Conservation (phyloP, 2,888 invertebrate genomes). For the Aquatica leii region DNA sequence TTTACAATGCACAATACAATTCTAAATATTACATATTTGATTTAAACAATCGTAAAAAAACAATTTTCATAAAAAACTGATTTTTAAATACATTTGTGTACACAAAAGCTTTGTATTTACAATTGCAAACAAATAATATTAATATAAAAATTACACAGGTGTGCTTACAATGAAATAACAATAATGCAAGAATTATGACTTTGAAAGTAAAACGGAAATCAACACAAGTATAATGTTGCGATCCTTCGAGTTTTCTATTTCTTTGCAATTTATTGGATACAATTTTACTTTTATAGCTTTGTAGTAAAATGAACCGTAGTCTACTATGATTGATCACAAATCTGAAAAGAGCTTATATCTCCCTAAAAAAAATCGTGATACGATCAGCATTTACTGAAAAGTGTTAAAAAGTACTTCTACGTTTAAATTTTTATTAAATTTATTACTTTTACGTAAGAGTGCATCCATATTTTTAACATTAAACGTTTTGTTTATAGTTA, state of each 20-base stretch:
- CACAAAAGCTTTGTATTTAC: no score
- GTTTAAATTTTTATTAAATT: no score
- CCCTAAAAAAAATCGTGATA: slow-evolving; percentile 13
- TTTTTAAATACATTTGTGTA: no score
- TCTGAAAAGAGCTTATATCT: slow-evolving; percentile 16
- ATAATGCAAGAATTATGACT: slow-evolving; percentile 34
- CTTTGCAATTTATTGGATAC: slow-evolving; percentile 38
- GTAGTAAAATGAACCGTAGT: slow-evolving; percentile 32
- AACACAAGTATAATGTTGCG: slow-evolving; percentile 30
- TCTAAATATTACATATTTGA: slow-evolving; percentile 4
- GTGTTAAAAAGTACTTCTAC: not conserved
- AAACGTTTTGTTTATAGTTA: no score
- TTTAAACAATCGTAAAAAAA: not conserved
- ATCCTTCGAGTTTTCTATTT: slow-evolving; percentile 37
- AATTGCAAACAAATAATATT: no score
- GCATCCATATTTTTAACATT: no score
- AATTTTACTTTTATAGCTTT: slow-evolving; percentile 39
- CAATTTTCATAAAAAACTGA: no score
- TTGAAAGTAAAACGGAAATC: slow-evolving; percentile 33
- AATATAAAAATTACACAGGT: slow-evolving; percentile 3
- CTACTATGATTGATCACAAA: slow-evolving; percentile 30
- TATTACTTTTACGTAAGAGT: no score
- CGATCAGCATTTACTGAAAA: slow-evolving; percentile 17
- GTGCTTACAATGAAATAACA: slow-evolving; percentile 9
- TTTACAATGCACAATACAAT: slow-evolving; percentile 3